Evolutionary conservation across 2,888 invertebrate genomes (phyloP), one percentile per base, ranked within the genome.

Genomic region (Apamea sordens): DNA sequence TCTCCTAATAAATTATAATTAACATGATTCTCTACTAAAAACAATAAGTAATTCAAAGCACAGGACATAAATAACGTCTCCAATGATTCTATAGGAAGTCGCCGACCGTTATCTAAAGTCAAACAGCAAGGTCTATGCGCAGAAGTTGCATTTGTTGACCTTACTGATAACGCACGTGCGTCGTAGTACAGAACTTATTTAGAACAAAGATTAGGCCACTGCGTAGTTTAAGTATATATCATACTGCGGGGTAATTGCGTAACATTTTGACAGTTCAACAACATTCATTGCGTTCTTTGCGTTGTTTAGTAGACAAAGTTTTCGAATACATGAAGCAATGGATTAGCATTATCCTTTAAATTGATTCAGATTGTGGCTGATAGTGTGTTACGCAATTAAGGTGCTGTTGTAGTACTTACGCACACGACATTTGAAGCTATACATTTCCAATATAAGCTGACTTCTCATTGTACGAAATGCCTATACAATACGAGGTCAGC

Each of bases 121-220:
- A 85, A 86, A 87, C 32, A 86, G 69, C 87, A 89, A 89, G 88
- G 89, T 89, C 87, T 83, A 56, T 65, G 82, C 88, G 84, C 84
- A 80, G 87, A 84, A 83, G 86, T 88, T 89, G 90, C 89, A 89
- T 89, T 80, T 84, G 81, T 86, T 88, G 85, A 86, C 90, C 90
- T 90, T 87, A 85, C 83, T 82, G 89, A 89, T 90, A 90, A 86
- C 86, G 67, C 85, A 83, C 79, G 80, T 85, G 85, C 8, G 72
- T 56, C 65, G 75, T 82, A 71, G 81, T 68, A 86, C 76, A 83
- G n/a, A 85, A 74, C 81, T 79, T 89, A 86, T 85, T 85, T 89
- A 88, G 81, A 79, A 89, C 86, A 82, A 84, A 82, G 80, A 87
- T 89, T 88, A 84, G 76, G 71, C 63, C 8, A 80, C 77, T 79